A percentile compares a stretch with the other conserved stretches of the same genome.
These are phyloP conservation scores for Cerastis leucographa DNA, from an alignment of 2,888 invertebrate genomes.

Conservation along the genomic window DNA sequence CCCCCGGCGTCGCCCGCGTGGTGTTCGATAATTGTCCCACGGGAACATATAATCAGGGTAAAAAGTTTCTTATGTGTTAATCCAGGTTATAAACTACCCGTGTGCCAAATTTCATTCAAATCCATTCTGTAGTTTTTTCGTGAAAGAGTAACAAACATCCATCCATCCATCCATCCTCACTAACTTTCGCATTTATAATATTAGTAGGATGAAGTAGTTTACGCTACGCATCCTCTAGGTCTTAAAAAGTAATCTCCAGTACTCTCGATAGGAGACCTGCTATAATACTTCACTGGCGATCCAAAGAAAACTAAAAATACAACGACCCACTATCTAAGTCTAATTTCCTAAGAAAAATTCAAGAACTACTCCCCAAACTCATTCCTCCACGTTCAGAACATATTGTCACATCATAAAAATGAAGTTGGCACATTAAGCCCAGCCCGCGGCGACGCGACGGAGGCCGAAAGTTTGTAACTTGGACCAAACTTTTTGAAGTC, in stretches of 20 bases:
- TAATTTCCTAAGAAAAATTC: constrained; percentile 9
- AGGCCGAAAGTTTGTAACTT: constrained; percentile 65
- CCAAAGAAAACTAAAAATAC: background rate
- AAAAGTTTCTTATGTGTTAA: no score
- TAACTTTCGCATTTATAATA: no score
- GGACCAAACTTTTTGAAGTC: constrained; percentile 70
- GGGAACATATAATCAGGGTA: no score
- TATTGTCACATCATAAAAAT: constrained; percentile 68
- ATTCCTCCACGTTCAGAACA: constrained; percentile 59
- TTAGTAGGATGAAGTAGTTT: background rate
- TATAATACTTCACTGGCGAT: background rate
- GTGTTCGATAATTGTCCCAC: no score
- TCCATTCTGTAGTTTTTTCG: no score
- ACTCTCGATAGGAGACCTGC: background rate
- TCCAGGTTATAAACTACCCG: no score
- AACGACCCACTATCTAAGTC: background rate
- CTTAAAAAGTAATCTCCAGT: background rate
- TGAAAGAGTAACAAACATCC: no score
- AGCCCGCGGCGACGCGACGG: constrained; percentile 38
- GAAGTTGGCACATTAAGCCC: constrained; percentile 63
- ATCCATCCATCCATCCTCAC: no score
- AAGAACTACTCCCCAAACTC: constrained; percentile 27
- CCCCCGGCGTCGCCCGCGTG: no score
- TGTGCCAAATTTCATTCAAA: no score
- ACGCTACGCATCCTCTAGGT: background rate